These are phyloP conservation scores for Phania funesta DNA, from an alignment of 2,888 invertebrate genomes.

Conservation along the genomic window DNA sequence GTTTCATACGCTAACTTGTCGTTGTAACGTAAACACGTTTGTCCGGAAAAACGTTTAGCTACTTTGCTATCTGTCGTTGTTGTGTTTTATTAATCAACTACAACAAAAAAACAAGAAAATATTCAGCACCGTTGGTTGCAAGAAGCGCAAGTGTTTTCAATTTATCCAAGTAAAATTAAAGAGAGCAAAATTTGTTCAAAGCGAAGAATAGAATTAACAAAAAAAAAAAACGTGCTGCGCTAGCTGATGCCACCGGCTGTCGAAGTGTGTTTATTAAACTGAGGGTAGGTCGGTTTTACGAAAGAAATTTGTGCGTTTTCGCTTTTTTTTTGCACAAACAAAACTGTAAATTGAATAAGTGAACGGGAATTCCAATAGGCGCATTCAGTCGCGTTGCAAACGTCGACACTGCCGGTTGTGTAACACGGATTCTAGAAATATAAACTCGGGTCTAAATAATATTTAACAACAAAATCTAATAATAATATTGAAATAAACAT, in stretches of 20 bases:
- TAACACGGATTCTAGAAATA: conserved; percentile 18
- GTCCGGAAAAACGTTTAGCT: conserved; percentile 40
- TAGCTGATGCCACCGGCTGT: background rate
- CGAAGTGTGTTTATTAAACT: conserved; percentile 10
- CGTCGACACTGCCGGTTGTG: conserved; percentile 63
- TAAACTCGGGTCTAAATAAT: background rate
- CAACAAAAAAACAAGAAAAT: background rate
- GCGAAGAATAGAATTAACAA: conserved; percentile 56
- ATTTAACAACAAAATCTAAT: conserved; percentile 1
- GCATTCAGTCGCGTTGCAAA: conserved; percentile 65
- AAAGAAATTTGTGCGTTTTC: conserved; percentile 25
- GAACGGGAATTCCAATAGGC: conserved; percentile 57
- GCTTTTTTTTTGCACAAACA: conserved; percentile 31
- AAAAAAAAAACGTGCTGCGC: conserved; percentile 35
- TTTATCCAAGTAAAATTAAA: conserved; percentile 1
- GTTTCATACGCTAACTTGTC: conserved; percentile 64
- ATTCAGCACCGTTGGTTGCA: conserved; percentile 31
- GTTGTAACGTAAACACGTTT: conserved; percentile 63
- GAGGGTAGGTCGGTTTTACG: conserved; percentile 66
- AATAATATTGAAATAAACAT: conserved; percentile 17
- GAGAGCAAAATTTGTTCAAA: conserved; percentile 35
- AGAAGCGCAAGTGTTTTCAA: conserved; percentile 60
- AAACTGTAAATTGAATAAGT: conserved; percentile 21
- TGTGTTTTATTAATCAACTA: conserved; percentile 1
- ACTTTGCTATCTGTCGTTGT: conserved; percentile 6